Conservation (phyloP, 2,113 vertebrate species). For the Polypterus senegalus region DNA sequence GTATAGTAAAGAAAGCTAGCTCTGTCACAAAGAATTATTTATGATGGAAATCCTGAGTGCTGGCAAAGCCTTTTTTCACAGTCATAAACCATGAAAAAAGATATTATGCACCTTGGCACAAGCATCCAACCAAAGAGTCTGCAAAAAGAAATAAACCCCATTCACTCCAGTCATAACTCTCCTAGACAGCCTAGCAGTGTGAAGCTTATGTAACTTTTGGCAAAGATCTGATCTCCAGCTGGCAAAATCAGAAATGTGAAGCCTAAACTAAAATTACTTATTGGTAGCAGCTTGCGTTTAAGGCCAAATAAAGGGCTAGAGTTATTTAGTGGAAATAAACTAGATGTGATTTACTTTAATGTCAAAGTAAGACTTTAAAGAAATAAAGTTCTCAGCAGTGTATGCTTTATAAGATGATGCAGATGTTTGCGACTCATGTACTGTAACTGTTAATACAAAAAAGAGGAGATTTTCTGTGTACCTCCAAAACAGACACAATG, state of each 20-base stretch:
- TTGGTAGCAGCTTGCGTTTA: background rate
- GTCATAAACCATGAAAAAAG: too few relatives aligned
- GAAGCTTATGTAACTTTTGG: background rate
- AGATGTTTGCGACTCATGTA: background rate
- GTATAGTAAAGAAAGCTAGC: too few relatives aligned
- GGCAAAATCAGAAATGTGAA: background rate
- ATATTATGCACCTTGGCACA: too few relatives aligned
- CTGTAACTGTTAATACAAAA: background rate
- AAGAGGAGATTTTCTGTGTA: background rate
- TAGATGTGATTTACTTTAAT: background rate
- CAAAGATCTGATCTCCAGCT: background rate
- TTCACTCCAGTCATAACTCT: background rate
- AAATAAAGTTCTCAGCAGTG: background rate
- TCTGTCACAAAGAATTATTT: too few relatives aligned
- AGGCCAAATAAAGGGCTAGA: background rate
- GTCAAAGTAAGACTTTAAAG: background rate
- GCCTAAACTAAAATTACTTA: background rate
- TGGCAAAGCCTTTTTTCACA: too few relatives aligned
- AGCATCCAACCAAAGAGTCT: background rate
- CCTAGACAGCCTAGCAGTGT: background rate
- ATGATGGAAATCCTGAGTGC: too few relatives aligned
- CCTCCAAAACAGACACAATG: constrained; percentile 3
- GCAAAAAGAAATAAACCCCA: background rate
- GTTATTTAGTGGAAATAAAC: background rate
- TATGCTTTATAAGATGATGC: constrained; percentile 1